These are phyloP conservation scores for Eclectus roratus DNA, from an alignment of 2,113 vertebrate species.

Conservation along the genomic window DNA sequence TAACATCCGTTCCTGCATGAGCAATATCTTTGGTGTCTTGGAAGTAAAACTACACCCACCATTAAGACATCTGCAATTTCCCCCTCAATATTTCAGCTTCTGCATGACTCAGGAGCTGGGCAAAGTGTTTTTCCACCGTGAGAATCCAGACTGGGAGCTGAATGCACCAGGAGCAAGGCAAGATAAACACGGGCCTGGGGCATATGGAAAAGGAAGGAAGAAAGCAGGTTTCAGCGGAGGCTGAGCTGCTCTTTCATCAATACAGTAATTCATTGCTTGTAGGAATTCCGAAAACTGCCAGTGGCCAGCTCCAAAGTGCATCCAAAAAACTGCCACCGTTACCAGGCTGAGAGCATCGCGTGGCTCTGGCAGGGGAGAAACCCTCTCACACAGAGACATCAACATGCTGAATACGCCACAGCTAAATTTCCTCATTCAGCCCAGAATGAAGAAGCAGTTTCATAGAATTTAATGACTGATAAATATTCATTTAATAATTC, in stretches of 20 bases:
- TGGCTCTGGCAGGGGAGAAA: background rate
- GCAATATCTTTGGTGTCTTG: background rate
- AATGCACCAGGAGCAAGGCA: background rate
- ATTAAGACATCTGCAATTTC: background rate
- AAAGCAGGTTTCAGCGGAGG: background rate
- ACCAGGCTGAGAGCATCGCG: fast-evolving
- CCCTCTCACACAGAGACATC: background rate
- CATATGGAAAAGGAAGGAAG: background rate
- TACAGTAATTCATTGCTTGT: background rate
- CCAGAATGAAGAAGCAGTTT: constrained; percentile 31
- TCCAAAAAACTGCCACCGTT: fast-evolving
- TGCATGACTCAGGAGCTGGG: background rate
- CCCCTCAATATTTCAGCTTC: background rate
- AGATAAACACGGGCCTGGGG: background rate
- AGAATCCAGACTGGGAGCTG: background rate
- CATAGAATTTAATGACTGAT: constrained; percentile 57
- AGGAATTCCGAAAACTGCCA: background rate
- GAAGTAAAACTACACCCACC: background rate
- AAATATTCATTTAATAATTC: constrained; percentile 69
- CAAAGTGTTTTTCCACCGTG: background rate
- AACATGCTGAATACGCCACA: background rate
- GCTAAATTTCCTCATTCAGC: constrained; percentile 34
- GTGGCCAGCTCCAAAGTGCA: background rate
- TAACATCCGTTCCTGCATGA: background rate
- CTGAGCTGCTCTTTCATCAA: background rate